A percentile compares a stretch with the other conserved stretches of the same genome.
Evolutionary conservation across 2,797 vertebrate genomes (phyloP).

Genomic region (Hippoglossus hippoglossus): DNA sequence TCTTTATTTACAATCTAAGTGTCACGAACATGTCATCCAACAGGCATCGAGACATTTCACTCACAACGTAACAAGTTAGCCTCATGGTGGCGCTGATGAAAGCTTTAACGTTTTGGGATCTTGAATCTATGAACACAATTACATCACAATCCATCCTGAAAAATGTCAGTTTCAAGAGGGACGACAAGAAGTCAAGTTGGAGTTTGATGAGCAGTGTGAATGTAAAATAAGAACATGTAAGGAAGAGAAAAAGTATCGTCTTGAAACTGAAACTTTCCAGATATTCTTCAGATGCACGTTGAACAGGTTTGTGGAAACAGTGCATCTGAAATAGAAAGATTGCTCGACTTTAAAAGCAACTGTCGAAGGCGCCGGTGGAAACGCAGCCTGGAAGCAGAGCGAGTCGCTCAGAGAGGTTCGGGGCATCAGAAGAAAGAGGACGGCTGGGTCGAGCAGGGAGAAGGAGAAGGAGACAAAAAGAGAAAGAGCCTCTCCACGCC

Average conservation of each 20-base stretch:
- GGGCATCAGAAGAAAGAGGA: constrained; percentile 54
- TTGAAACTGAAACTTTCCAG: constrained; percentile 19
- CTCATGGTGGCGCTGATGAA: too few species aligned
- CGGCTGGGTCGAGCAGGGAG: constrained; percentile 39
- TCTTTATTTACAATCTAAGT: too few species aligned
- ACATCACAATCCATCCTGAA: too few species aligned
- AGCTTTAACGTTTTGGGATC: too few species aligned
- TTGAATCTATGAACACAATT: too few species aligned
- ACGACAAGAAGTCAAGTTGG: too few species aligned
- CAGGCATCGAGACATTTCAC: too few species aligned
- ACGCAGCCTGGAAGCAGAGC: constrained; percentile 49
- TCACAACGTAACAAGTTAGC: too few species aligned
- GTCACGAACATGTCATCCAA: too few species aligned
- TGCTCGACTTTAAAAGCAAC: constrained; percentile 12
- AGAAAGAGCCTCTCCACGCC: constrained; percentile 68
- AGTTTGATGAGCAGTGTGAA: constrained; percentile 15
- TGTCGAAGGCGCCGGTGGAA: constrained; percentile 30
- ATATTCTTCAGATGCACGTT: constrained; percentile 25
- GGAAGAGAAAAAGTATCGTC: constrained; percentile 10
- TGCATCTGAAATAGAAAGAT: constrained; percentile 27
- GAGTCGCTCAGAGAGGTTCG: constrained; percentile 48
- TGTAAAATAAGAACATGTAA: background rate
- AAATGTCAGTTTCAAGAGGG: too few species aligned
- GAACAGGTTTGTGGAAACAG: constrained; percentile 34
- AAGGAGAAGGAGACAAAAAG: constrained; percentile 50